Conservation (phyloP, 1,140 invertebrate species). For the Drosophila novamexicana region DNA sequence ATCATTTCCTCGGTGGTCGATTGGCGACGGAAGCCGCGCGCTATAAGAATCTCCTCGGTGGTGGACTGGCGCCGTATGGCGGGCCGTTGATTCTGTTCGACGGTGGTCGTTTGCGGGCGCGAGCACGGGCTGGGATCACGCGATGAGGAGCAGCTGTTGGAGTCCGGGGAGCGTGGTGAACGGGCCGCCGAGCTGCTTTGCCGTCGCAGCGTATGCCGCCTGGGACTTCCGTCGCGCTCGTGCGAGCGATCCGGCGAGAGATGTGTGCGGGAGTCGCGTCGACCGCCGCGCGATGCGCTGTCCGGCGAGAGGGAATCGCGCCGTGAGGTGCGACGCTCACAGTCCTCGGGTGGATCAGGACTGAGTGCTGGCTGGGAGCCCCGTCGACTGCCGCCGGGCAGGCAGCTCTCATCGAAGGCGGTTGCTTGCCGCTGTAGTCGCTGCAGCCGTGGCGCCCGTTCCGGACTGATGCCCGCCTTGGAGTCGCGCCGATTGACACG, state of each 20-base stretch:
- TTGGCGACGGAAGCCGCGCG: conserved; percentile 93
- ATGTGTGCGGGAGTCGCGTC: conserved; percentile 91
- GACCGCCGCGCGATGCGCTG: conserved; percentile 89
- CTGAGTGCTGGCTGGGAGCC: conserved; percentile 92
- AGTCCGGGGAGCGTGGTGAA: conserved; percentile 88
- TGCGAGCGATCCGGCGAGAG: conserved; percentile 90
- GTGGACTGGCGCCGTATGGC: conserved; percentile 93
- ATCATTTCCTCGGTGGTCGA: conserved; percentile 97
- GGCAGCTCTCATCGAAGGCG: conserved; percentile 92
- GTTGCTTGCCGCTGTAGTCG: conserved; percentile 93
- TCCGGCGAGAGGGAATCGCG: conserved; percentile 94
- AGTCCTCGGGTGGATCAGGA: conserved; percentile 87
- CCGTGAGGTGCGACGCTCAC: conserved; percentile 88
- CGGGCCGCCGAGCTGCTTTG: conserved; percentile 91
- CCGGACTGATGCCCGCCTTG: conserved; percentile 87
- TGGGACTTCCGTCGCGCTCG: conserved; percentile 90
- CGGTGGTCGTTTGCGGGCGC: conserved; percentile 85
- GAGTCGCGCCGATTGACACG: conserved; percentile 88
- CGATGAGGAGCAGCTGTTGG: conserved; percentile 90
- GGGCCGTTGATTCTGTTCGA: conserved; percentile 86
- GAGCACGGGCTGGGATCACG: conserved; percentile 90
- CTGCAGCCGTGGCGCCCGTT: conserved; percentile 88
- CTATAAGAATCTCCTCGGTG: conserved; percentile 95
- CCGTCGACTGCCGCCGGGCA: conserved; percentile 88
- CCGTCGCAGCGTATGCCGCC: conserved; percentile 88